A percentile compares a stretch with the other conserved stretches of the same genome.
These are phyloP conservation scores for Salarias fasciatus DNA, from an alignment of 2,797 vertebrate species.

Conservation along the genomic window DNA sequence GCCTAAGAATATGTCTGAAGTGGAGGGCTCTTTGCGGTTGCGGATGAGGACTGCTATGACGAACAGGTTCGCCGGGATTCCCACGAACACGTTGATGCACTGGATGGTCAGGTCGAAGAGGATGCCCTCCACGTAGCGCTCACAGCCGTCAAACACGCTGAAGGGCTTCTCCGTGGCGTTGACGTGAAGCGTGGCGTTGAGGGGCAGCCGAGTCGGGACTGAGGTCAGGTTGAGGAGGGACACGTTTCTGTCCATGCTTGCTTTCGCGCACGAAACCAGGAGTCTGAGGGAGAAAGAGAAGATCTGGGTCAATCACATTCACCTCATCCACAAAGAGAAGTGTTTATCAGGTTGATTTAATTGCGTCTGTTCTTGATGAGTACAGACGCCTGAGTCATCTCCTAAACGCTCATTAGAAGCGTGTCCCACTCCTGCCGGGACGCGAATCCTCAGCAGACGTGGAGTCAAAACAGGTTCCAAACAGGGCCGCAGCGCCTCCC, in stretches of 20 bases:
- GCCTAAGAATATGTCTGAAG: conserved; percentile 83
- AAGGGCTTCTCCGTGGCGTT: conserved; percentile 67
- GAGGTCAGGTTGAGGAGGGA: conserved; percentile 24
- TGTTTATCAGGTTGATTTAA: no score
- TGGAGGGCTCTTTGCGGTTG: conserved; percentile 76
- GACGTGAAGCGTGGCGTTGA: conserved; percentile 32
- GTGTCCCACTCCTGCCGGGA: conserved; percentile 19
- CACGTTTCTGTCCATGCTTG: conserved; percentile 58
- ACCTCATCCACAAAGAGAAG: no score
- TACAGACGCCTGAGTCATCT: not conserved
- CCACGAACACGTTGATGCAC: conserved; percentile 75
- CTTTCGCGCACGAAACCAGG: conserved; percentile 16
- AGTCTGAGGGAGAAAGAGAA: conserved; percentile 20
- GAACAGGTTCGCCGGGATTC: conserved; percentile 81
- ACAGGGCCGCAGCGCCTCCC: conserved; percentile 58
- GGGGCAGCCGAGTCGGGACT: not conserved
- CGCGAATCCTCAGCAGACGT: conserved; percentile 35
- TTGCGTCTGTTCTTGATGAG: no score
- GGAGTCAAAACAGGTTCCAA: conserved; percentile 66
- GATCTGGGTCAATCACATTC: no score
- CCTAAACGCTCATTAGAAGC: conserved; percentile 22
- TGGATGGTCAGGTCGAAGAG: conserved; percentile 80
- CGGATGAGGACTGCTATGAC: conserved; percentile 75
- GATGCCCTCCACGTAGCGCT: conserved; percentile 65
- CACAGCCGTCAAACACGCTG: conserved; percentile 80